phyloP scores from a whole-genome alignment of 2,888 invertebrate species.

The Nebria salina region DNA sequence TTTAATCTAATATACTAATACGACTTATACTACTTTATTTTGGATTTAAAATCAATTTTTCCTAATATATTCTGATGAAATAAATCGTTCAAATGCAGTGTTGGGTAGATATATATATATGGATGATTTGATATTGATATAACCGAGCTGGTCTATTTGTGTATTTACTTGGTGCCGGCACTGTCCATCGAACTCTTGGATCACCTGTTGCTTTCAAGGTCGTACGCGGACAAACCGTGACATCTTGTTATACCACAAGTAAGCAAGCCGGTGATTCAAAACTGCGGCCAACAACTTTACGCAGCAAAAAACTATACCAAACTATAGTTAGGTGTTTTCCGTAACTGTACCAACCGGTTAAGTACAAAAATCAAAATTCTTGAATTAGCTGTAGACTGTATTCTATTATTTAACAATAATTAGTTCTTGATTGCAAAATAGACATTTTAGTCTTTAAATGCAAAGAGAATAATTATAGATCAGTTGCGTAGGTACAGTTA shows the following conservation, averaged over 20 bases:
- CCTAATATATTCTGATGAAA: background rate
- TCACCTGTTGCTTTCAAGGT: constrained; percentile 39
- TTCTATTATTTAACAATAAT: too few species aligned
- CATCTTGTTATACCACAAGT: constrained; percentile 15
- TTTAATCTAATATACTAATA: too few species aligned
- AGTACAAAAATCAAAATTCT: too few species aligned
- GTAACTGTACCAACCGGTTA: too few species aligned
- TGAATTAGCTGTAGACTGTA: too few species aligned
- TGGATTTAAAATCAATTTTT: too few species aligned
- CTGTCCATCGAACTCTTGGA: constrained; percentile 24
- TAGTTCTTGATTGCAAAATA: too few species aligned
- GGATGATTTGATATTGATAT: background rate
- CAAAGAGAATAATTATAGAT: too few species aligned
- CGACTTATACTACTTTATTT: too few species aligned
- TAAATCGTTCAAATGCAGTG: background rate
- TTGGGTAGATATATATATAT: background rate
- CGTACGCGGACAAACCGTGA: constrained; percentile 17
- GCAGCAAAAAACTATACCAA: background rate
- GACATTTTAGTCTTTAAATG: too few species aligned
- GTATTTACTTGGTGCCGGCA: constrained; percentile 8
- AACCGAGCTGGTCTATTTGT: background rate
- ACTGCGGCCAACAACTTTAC: background rate
- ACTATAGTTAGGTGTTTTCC: too few species aligned
- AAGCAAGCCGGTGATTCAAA: background rate
- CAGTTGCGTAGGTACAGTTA: too few species aligned